Conservation (phyloP, 2,113 vertebrate species). For the Lucifuga dentata region DNA sequence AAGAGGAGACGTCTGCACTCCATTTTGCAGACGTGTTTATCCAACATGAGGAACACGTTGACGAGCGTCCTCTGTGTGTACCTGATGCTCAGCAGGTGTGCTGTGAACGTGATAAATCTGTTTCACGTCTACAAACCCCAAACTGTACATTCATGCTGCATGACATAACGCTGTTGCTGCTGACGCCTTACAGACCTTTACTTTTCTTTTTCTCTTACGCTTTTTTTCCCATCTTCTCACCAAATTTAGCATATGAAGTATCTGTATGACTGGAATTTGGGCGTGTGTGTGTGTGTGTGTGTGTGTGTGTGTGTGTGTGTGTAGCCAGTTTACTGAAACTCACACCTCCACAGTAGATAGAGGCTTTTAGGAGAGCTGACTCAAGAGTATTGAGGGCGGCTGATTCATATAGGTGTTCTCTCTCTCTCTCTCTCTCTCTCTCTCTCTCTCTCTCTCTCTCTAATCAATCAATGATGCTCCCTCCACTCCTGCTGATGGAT, state of each 20-base stretch:
- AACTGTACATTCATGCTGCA: constrained; percentile 26
- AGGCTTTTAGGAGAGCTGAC: constrained; percentile 33
- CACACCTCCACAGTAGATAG: constrained; percentile 9
- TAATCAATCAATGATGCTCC: constrained; percentile 61
- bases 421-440: constrained; percentile 26
- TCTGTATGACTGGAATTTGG: background rate
- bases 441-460: background rate
- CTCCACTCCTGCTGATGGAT: constrained; percentile 64
- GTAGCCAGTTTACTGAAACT: background rate
- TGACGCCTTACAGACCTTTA: constrained; percentile 18
- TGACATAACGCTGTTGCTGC: constrained; percentile 50
- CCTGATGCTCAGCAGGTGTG: constrained; percentile 36
- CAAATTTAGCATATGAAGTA: background rate
- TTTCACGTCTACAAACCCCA: too few relatives aligned
- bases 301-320: constrained; percentile 1
- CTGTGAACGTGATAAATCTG: too few relatives aligned
- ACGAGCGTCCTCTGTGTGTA: background rate
- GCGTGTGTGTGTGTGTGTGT: background rate
- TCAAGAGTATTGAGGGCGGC: constrained; percentile 22
- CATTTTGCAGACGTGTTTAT: background rate
- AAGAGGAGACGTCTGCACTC: too few relatives aligned
- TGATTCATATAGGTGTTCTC: constrained; percentile 37
- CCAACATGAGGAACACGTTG: too few relatives aligned
- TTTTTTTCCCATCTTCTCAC: constrained; percentile 17
- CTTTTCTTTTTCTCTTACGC: constrained; percentile 30